Percentiles rank a stretch among this genome's conserved stretches.
phyloP scores from a whole-genome alignment of 2,113 vertebrate genomes.

The Monopterus albus region DNA sequence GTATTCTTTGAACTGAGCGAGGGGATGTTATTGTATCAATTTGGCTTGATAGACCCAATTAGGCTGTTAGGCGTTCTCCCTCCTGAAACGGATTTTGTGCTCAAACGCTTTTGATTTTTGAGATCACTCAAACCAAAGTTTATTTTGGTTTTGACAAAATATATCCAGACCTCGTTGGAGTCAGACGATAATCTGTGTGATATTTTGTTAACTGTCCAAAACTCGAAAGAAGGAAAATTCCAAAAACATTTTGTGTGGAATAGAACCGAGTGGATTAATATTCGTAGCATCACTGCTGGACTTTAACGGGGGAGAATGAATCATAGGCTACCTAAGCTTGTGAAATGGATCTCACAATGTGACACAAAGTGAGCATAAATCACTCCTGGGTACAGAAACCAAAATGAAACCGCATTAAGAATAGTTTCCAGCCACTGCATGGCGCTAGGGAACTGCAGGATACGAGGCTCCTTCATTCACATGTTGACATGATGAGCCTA shows the following conservation, averaged over 20 bases:
- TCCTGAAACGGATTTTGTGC: conserved; percentile 40
- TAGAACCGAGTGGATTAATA: not conserved
- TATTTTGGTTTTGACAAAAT: conserved; percentile 29
- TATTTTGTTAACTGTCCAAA: conserved; percentile 13
- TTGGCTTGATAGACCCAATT: conserved; percentile 72
- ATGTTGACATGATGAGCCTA: not conserved
- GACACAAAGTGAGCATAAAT: conserved; percentile 33
- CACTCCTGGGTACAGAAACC: conserved; percentile 15
- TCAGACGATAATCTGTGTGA: not conserved
- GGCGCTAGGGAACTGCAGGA: conserved; percentile 74
- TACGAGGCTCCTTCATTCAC: not conserved
- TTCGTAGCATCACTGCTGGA: not conserved
- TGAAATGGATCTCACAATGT: conserved; percentile 6
- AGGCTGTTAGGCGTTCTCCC: conserved; percentile 58
- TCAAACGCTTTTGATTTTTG: conserved; percentile 57
- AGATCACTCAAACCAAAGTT: conserved; percentile 65
- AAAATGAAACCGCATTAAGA: not conserved
- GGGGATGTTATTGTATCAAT: conserved; percentile 81
- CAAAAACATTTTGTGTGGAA: not conserved
- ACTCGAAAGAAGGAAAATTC: not conserved
- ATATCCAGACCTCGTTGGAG: conserved; percentile 3
- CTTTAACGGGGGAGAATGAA: not conserved
- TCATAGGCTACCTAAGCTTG: not conserved
- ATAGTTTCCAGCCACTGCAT: conserved; percentile 62
- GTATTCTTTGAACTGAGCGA: conserved; percentile 61